A percentile compares a stretch with the other conserved stretches of the same genome.
These are phyloP conservation scores for Platalea minor DNA, from an alignment of 2,797 vertebrate species.

Conservation along the genomic window DNA sequence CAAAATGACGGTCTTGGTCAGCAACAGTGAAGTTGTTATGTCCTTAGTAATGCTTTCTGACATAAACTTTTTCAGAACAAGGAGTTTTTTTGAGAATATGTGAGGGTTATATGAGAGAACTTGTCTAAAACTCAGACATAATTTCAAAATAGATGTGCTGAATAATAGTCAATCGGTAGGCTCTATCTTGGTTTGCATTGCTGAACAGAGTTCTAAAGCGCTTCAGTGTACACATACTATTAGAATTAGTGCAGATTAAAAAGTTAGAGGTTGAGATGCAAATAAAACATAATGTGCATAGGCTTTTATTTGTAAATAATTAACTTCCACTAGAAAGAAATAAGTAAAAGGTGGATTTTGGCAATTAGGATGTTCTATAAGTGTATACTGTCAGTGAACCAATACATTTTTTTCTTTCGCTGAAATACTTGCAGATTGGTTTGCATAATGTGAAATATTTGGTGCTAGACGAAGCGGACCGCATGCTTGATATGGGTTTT, in stretches of 20 bases:
- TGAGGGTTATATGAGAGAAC: not conserved
- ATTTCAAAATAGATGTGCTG: not conserved
- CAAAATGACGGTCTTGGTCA: not conserved
- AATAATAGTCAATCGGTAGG: not conserved
- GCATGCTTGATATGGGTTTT: conserved; percentile 98
- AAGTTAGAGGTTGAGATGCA: not conserved
- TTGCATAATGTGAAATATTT: conserved; percentile 85
- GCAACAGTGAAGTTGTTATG: not conserved
- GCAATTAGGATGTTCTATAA: accelerated
- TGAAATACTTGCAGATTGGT: conserved; percentile 77
- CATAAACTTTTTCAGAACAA: not conserved
- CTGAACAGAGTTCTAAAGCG: not conserved
- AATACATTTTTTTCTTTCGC: not conserved
- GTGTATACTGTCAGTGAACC: not conserved
- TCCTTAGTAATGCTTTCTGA: not conserved
- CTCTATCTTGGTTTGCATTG: not conserved
- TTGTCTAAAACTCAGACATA: not conserved
- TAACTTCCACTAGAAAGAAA: not conserved
- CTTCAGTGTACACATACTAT: accelerated
- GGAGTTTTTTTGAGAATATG: accelerated
- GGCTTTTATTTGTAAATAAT: not conserved
- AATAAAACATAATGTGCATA: not conserved
- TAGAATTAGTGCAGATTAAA: not conserved
- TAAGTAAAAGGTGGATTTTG: not conserved
- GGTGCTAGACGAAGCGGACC: conserved; percentile 94